phyloP scores from a whole-genome alignment of 2,888 invertebrate genomes.

The Eupsilia transversa region DNA sequence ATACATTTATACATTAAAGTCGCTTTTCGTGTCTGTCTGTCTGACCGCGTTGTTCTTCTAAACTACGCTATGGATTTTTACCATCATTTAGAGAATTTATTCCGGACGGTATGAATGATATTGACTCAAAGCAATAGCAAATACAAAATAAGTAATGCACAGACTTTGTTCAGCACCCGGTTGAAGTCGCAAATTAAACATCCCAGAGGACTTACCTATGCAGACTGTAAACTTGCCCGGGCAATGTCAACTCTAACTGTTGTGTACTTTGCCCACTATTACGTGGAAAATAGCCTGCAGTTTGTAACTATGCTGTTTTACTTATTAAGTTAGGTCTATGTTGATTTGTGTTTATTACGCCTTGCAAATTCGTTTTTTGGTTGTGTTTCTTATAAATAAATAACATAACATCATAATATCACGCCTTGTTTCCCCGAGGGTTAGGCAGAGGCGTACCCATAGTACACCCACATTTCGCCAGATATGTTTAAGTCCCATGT shows the following conservation, averaged over 20 bases:
- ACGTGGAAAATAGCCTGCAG: not conserved
- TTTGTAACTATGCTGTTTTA: not conserved
- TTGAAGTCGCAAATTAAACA: constrained; percentile 11
- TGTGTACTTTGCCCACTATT: constrained; percentile 9
- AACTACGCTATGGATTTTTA: too few species aligned
- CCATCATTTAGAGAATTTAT: too few species aligned
- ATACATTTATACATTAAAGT: too few species aligned
- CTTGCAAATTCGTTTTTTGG: not conserved
- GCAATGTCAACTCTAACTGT: constrained; percentile 9
- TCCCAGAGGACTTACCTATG: not conserved
- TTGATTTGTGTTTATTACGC: not conserved
- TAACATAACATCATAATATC: too few species aligned
- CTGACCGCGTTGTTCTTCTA: too few species aligned
- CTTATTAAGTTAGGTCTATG: not conserved
- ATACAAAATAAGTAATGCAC: not conserved
- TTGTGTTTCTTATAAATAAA: too few species aligned
- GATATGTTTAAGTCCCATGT: not conserved
- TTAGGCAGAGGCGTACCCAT: too few species aligned
- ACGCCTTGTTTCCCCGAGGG: too few species aligned
- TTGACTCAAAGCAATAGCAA: not conserved
- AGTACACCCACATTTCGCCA: too few species aligned
- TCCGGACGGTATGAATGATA: too few species aligned
- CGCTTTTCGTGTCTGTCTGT: too few species aligned
- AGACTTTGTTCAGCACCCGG: not conserved
- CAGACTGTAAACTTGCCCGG: constrained; percentile 6